These are phyloP conservation scores for Todiramphus chloris DNA, from an alignment of 2,113 vertebrate genomes.

Conservation along the genomic window DNA sequence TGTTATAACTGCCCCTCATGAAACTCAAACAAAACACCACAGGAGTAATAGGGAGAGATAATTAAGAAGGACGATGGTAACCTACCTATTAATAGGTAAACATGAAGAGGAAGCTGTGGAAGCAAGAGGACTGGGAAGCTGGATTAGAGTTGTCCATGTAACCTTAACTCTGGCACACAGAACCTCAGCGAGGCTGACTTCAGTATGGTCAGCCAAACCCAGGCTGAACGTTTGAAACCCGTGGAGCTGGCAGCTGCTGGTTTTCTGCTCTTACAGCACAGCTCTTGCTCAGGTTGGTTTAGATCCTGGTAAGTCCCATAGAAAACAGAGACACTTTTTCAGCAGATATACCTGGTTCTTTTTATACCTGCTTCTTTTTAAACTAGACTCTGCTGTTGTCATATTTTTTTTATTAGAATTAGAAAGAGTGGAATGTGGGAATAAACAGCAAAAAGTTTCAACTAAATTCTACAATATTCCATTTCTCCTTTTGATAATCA, in stretches of 20 bases:
- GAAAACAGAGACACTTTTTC: not conserved
- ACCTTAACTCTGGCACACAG: not conserved
- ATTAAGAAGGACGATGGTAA: not conserved
- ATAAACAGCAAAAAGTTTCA: not conserved
- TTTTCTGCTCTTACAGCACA: not conserved
- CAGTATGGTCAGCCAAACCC: not conserved
- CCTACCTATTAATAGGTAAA: not conserved
- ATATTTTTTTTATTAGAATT: not conserved
- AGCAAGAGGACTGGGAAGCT: not conserved
- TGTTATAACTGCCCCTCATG: not conserved
- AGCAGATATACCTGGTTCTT: not conserved
- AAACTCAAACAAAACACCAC: not conserved
- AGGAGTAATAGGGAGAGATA: not conserved
- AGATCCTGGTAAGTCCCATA: not conserved
- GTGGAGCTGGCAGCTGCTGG: not conserved
- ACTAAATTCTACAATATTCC: not conserved
- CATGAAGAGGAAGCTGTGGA: not conserved
- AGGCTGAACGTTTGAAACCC: not conserved
- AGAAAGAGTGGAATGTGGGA: not conserved
- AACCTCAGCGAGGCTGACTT: not conserved
- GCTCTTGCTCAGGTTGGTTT: not conserved
- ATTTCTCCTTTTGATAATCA: not conserved
- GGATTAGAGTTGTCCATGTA: not conserved
- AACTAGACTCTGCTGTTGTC: not conserved
- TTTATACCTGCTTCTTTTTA: accelerated